A percentile compares a stretch with the other conserved stretches of the same genome.
phyloP scores from a whole-genome alignment of 2,113 vertebrate species.

The Amphiprion percula region DNA sequence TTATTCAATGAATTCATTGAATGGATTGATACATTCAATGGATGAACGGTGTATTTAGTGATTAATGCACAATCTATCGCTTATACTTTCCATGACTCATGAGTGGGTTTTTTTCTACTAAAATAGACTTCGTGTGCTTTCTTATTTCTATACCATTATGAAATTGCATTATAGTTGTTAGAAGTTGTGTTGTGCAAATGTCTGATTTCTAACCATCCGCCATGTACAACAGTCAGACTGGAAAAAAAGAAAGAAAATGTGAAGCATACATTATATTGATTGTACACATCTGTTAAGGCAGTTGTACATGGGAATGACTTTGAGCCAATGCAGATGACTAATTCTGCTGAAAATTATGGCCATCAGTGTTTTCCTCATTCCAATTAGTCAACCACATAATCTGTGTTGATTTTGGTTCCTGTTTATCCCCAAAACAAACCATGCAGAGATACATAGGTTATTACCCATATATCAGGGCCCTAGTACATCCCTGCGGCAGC shows the following conservation, averaged over 20 bases:
- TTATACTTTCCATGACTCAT: not conserved
- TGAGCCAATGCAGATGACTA: slow-evolving; percentile 24
- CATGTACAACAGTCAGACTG: not conserved
- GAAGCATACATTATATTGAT: slow-evolving; percentile 34
- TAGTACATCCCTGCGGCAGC: not conserved
- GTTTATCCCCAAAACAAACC: slow-evolving; percentile 22
- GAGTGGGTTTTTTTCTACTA: not conserved
- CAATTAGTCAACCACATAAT: slow-evolving; percentile 31
- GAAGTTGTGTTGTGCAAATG: not conserved
- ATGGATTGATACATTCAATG: slow-evolving; percentile 62
- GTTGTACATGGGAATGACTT: slow-evolving; percentile 14
- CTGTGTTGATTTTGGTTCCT: slow-evolving; percentile 2
- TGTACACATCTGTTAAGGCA: slow-evolving; percentile 44
- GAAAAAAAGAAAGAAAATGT: not conserved
- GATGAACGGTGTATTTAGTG: slow-evolving; percentile 39
- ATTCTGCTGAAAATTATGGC: slow-evolving; percentile 28
- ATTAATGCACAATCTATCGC: slow-evolving; percentile 63
- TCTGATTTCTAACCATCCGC: slow-evolving; percentile 14
- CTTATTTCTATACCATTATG: not conserved
- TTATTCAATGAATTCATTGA: slow-evolving; percentile 67
- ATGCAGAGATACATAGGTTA: not conserved
- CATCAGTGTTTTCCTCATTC: slow-evolving; percentile 38
- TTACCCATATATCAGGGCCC: not conserved
- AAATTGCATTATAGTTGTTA: not conserved
- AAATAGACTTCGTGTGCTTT: slow-evolving; percentile 1